Percentiles rank a stretch among this genome's conserved stretches.
Conservation (phyloP, 2,113 vertebrate species). For the Marmota flaviventris region DNA sequence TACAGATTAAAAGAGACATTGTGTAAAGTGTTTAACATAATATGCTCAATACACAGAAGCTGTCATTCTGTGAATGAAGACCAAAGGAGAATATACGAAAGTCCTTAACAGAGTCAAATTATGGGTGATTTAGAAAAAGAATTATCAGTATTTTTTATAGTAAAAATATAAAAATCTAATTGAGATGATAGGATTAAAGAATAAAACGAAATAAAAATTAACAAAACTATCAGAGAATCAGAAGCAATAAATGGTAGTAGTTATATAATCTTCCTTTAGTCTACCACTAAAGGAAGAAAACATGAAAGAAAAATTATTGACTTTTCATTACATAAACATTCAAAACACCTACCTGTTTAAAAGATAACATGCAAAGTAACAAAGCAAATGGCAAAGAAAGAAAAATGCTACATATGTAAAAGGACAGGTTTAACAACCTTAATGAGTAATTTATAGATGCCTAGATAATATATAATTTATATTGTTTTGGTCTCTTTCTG, state of each 20-base stretch:
- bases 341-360: background rate
- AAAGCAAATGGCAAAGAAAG: background rate
- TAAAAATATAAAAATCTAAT: background rate
- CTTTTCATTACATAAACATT: background rate
- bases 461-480: background rate
- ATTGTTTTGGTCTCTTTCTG: background rate
- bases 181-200: background rate
- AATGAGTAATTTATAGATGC: background rate
- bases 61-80: background rate
- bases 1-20: background rate
- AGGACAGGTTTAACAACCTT: background rate
- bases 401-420: background rate
- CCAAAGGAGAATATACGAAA: background rate
- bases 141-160: background rate
- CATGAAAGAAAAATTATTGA: background rate
- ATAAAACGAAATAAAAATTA: background rate
- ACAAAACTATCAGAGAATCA: background rate
- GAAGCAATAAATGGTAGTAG: background rate
- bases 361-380: slow-evolving; percentile 23
- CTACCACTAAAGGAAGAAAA: slow-evolving; percentile 9
- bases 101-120: background rate
- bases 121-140: background rate
- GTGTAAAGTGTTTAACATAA: background rate
- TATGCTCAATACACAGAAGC: background rate
- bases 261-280: background rate